A percentile compares a stretch with the other conserved stretches of the same genome.
Evolutionary conservation across 1,140 invertebrate genomes (phyloP).

Genomic region (Aporrectodea caliginosa): DNA sequence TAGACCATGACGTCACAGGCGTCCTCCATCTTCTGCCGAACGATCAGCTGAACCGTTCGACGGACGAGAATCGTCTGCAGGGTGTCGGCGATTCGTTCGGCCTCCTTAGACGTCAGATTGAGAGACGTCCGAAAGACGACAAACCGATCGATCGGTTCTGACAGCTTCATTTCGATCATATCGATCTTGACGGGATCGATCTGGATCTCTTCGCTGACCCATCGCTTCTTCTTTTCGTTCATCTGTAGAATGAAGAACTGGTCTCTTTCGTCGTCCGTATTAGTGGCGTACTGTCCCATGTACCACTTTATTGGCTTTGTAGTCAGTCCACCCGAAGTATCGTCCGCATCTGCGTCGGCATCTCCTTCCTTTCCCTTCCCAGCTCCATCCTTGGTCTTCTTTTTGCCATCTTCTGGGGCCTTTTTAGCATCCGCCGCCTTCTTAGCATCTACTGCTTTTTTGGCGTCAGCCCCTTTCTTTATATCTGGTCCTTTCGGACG

Average conservation of each 20-base stretch:
- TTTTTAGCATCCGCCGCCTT: slow-evolving; percentile 34
- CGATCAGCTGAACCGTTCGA: slow-evolving; percentile 9
- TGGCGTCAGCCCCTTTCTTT: slow-evolving; percentile 33
- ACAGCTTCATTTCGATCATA: slow-evolving; percentile 3
- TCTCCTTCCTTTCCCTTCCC: slow-evolving; percentile 17
- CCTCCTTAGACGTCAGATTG: slow-evolving; percentile 1
- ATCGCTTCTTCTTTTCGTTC: slow-evolving; percentile 17
- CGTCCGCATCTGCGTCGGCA: slow-evolving; percentile 5
- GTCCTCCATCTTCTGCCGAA: slow-evolving; percentile 35
- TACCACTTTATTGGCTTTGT: slow-evolving; percentile 27
- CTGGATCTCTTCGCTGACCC: slow-evolving; percentile 7
- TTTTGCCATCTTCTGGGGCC: slow-evolving; percentile 1
- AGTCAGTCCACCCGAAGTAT: not conserved
- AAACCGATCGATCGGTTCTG: slow-evolving; percentile 10
- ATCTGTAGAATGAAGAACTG: not conserved
- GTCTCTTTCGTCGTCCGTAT: slow-evolving; percentile 13
- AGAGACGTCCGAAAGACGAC: slow-evolving; percentile 7
- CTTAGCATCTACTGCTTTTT: slow-evolving; percentile 17
- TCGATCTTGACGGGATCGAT: slow-evolving; percentile 16
- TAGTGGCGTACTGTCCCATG: slow-evolving; percentile 32
- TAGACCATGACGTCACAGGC: slow-evolving; percentile 39
- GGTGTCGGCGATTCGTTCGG: not conserved
- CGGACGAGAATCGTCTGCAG: not conserved
- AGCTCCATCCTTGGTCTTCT: slow-evolving; percentile 1
- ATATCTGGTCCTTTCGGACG: slow-evolving; percentile 24